Percentiles rank a stretch among this genome's conserved stretches.
Evolutionary conservation across 2,113 vertebrate genomes (phyloP).

Genomic region (Elaphurus davidianus): DNA sequence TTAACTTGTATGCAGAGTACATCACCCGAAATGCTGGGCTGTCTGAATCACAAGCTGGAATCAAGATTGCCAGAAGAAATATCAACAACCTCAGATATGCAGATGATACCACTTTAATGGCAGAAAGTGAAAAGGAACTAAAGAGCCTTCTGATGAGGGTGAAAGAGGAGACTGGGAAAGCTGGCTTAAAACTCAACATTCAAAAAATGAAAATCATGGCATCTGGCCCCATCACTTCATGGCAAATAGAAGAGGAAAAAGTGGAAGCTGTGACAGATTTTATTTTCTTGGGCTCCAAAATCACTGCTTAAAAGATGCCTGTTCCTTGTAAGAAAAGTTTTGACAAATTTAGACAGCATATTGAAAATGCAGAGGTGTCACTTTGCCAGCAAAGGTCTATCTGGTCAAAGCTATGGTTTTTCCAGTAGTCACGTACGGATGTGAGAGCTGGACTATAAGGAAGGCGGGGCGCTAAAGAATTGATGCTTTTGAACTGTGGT

Average conservation of each 20-base stretch:
- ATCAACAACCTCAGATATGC: background rate
- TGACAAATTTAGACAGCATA: background rate
- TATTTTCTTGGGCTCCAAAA: background rate
- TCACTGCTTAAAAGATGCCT: background rate
- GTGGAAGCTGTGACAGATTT: background rate
- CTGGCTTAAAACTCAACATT: background rate
- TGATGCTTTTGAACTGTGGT: background rate
- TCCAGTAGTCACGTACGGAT: background rate
- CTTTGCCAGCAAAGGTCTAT: background rate
- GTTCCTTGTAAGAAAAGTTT: background rate
- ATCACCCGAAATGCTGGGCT: background rate
- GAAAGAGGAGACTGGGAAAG: background rate
- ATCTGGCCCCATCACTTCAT: background rate
- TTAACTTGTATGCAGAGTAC: background rate
- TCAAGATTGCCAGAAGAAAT: background rate
- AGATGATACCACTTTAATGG: background rate
- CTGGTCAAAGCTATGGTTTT: background rate
- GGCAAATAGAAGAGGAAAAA: background rate
- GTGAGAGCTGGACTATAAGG: background rate
- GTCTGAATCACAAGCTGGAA: background rate
- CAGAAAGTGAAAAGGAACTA: background rate
- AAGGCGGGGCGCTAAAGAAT: background rate
- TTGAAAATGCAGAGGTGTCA: background rate
- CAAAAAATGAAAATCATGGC: background rate
- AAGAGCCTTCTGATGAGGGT: background rate